Base-by-base conservation (phyloP, 2,797 vertebrate species). In the Oryzias sinensis region DNA sequence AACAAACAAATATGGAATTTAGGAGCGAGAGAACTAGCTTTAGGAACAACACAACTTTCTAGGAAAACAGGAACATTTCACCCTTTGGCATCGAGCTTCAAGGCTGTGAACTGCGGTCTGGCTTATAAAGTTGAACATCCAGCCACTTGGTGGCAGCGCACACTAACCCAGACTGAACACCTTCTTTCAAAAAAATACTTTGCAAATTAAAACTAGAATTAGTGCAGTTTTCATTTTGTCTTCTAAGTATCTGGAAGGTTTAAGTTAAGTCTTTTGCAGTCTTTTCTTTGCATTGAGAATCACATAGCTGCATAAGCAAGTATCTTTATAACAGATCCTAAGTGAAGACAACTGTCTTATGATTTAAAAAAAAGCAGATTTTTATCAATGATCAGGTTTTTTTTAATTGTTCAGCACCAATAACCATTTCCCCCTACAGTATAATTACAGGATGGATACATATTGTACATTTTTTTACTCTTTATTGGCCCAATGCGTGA, bases 41-140 rank as follows among this genome's bases (percentile, higher is more conserved):
- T 25, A 14, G 25, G 43, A 59, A 62, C 54, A 56, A 17, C 49
- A 18, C 22, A 14, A 56, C 66, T 67, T 78, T 83, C 74, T 51
- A 72, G 51, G 79, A 76, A 76, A 68, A 62, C 54, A 70, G 49
- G 54, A 76, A 33, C 15, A 65, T 72, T 41, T 9, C 20, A 33
- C 29, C 22, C 54, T 22, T 7, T 0, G 6, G 60, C 54, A 44
- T 49, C 48, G 2, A 5, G 46, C 11, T 53, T 53, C 33, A 60
- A 14, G 22, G 64, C 56, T 53, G 52, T 3, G 18, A 37, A 51
- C 5, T 14, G 17, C 43, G 25, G 16, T 15, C 14, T n/a, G 25
- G 51, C 43, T 22, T n/a, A 43, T 54, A 27, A 56, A 41, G 17
- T 27, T 42, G 43, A 29, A 5, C 20, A 41, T 62, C 53, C 29